Evolutionary conservation across 1,140 invertebrate species (phyloP).

Genomic region (Cephus cinctus): DNA sequence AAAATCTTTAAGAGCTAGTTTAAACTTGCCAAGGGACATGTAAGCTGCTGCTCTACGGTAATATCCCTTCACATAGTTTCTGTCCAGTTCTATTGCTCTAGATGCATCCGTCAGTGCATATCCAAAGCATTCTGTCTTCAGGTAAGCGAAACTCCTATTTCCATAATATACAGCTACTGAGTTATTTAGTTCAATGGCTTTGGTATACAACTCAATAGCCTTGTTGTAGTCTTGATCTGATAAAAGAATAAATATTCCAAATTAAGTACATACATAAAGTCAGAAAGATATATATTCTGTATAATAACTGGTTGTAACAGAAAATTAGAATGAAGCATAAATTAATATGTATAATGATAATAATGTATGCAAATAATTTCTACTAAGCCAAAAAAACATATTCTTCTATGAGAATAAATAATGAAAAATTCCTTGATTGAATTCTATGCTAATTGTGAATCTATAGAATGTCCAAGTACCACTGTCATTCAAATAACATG

Average conservation of each 20-base stretch:
- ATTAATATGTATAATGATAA: no score
- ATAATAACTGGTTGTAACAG: neutral
- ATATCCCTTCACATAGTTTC: slow-evolving; percentile 88
- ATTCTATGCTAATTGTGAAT: no score
- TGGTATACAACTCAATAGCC: slow-evolving; percentile 87
- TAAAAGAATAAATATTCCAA: slow-evolving; percentile 41
- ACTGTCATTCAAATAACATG: no score
- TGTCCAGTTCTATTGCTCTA: slow-evolving; percentile 87
- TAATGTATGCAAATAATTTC: no score
- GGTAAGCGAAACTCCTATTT: slow-evolving; percentile 93
- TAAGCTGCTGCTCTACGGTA: slow-evolving; percentile 94
- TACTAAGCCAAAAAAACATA: no score
- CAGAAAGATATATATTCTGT: neutral
- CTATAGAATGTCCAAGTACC: no score
- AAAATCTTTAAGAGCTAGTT: slow-evolving; percentile 93
- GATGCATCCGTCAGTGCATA: slow-evolving; percentile 90
- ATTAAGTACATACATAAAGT: neutral
- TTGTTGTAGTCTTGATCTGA: slow-evolving; percentile 86
- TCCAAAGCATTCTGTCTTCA: slow-evolving; percentile 91
- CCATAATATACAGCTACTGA: slow-evolving; percentile 83
- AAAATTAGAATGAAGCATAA: no score
- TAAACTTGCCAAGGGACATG: slow-evolving; percentile 98
- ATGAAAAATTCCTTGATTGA: no score
- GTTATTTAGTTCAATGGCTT: slow-evolving; percentile 88
- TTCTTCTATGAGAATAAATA: no score